Percentiles rank a stretch among this genome's conserved stretches.
phyloP scores from a whole-genome alignment of 2,888 invertebrate genomes.

The Dromius quadrimaculatus region DNA sequence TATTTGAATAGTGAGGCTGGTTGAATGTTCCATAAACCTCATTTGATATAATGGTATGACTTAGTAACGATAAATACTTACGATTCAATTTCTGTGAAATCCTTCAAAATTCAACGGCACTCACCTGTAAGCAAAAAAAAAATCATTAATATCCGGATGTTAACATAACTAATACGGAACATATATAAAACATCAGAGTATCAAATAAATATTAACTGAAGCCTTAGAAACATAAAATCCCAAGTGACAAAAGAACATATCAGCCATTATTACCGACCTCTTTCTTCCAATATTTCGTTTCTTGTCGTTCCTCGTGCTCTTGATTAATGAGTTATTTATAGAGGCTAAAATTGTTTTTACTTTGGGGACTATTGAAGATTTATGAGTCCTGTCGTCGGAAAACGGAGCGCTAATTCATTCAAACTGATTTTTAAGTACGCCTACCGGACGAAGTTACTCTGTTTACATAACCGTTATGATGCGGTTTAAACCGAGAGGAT shows the following conservation, averaged over 20 bases:
- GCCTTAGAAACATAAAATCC: too few species aligned
- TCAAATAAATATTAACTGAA: too few species aligned
- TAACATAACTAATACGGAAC: too few species aligned
- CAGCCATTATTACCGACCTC: too few species aligned
- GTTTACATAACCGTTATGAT: conserved; percentile 38
- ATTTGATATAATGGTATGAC: not conserved
- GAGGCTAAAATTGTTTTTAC: conserved; percentile 49
- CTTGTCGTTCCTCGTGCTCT: conserved; percentile 8
- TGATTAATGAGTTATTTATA: conserved; percentile 50
- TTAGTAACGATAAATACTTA: not conserved
- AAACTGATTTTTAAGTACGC: conserved; percentile 45
- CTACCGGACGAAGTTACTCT: conserved; percentile 14
- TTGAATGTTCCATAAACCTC: not conserved
- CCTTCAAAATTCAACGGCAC: not conserved
- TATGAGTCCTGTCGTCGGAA: conserved; percentile 30
- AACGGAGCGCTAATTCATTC: conserved; percentile 43
- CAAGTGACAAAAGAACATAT: too few species aligned
- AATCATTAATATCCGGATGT: not conserved
- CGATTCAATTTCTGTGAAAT: not conserved
- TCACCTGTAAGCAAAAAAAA: conserved; percentile 1
- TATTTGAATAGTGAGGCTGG: too few species aligned
- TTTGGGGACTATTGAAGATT: conserved; percentile 44
- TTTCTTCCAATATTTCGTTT: too few species aligned
- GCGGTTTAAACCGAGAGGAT: conserved; percentile 18
- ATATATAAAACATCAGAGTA: too few species aligned